These are phyloP conservation scores for Andrena flavipes DNA, from an alignment of 2,888 invertebrate genomes.

Conservation along the genomic window DNA sequence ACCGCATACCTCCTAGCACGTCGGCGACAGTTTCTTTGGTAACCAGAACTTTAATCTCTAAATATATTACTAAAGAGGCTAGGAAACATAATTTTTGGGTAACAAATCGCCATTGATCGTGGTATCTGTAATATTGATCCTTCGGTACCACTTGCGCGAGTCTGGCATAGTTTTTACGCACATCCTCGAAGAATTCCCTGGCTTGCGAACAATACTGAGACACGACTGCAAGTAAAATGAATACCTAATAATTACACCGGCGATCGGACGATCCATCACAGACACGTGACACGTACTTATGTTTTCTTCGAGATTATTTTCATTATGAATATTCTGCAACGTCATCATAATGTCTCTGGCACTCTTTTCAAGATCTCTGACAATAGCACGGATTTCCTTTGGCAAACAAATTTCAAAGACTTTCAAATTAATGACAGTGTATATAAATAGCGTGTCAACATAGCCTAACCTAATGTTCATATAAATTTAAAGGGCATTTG, in stretches of 20 bases:
- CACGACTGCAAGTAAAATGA: constrained; percentile 84
- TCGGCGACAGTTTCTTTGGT: constrained; percentile 91
- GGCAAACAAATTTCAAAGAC: constrained; percentile 56
- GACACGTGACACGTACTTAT: constrained; percentile 82
- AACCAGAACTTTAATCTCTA: constrained; percentile 92
- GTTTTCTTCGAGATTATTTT: constrained; percentile 89
- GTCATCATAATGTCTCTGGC: constrained; percentile 92
- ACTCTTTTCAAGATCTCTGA: constrained; percentile 92
- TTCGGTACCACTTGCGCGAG: constrained; percentile 89
- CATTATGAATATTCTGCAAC: constrained; percentile 93
- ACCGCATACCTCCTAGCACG: constrained; percentile 89
- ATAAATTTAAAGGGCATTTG: not conserved
- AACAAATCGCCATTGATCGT: constrained; percentile 94
- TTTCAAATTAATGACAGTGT: not conserved
- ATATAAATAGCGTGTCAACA: not conserved
- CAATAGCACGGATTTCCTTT: constrained; percentile 89
- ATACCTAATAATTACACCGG: not conserved
- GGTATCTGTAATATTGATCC: constrained; percentile 94
- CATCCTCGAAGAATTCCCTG: constrained; percentile 88
- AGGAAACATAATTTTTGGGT: constrained; percentile 93
- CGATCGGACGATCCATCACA: not conserved
- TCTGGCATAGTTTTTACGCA: constrained; percentile 88
- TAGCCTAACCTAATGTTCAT: constrained; percentile 27
- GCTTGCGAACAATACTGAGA: constrained; percentile 88
- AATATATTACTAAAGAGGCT: constrained; percentile 91